phyloP scores from a whole-genome alignment of 2,797 vertebrate genomes.

The Galagoides demidoff region DNA sequence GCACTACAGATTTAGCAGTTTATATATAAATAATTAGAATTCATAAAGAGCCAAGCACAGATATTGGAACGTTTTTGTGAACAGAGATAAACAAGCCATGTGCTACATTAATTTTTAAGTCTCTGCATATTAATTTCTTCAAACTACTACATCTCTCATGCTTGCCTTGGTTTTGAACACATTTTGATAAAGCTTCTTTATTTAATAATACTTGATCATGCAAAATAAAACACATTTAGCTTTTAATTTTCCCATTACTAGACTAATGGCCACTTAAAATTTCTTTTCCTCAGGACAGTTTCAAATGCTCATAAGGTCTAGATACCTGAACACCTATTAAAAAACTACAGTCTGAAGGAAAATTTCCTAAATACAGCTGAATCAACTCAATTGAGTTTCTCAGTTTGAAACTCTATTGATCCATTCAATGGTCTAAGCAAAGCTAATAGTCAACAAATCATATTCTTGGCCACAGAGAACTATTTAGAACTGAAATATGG shows the following conservation, averaged over 20 bases:
- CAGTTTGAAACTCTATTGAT: constrained; percentile 66
- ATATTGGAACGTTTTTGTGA: constrained; percentile 58
- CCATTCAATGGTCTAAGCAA: constrained; percentile 33
- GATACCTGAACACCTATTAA: constrained; percentile 19
- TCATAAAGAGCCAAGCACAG: constrained; percentile 24
- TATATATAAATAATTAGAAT: constrained; percentile 34
- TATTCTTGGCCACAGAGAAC: constrained; percentile 17
- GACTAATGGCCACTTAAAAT: constrained; percentile 27
- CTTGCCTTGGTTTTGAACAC: constrained; percentile 63
- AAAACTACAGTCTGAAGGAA: constrained; percentile 48
- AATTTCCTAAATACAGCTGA: constrained; percentile 61
- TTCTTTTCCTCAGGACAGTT: constrained; percentile 4
- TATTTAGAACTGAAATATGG: constrained; percentile 23
- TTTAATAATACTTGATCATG: constrained; percentile 69
- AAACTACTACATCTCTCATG: constrained; percentile 61
- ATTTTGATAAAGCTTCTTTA: constrained; percentile 58
- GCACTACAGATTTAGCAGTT: background rate
- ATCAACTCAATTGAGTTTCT: constrained; percentile 58
- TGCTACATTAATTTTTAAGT: constrained; percentile 71
- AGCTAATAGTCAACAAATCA: constrained; percentile 26
- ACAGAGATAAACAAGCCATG: constrained; percentile 62
- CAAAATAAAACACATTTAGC: constrained; percentile 71
- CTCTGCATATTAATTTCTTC: constrained; percentile 65
- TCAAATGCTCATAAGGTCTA: background rate
- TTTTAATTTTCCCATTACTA: constrained; percentile 55